Conservation (phyloP, 2,888 invertebrate species). For the Dynastes hyllus region DNA sequence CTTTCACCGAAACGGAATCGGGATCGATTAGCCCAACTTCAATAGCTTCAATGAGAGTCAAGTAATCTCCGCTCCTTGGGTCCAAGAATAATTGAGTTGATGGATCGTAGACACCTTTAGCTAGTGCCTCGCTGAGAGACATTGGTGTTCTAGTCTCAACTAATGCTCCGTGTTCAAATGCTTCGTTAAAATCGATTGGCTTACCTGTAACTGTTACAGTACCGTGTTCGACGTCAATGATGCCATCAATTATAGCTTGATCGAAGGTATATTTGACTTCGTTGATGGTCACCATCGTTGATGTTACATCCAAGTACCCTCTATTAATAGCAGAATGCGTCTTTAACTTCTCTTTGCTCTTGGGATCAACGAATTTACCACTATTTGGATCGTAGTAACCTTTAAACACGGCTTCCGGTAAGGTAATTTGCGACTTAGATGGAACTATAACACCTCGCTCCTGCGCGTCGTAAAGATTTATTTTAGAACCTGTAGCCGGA, state of each 20-base stretch:
- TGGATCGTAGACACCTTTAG: conserved; percentile 86
- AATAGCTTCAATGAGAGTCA: conserved; percentile 89
- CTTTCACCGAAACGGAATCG: conserved; percentile 87
- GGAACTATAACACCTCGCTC: conserved; percentile 88
- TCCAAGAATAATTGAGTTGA: conserved; percentile 88
- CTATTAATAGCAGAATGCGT: conserved; percentile 89
- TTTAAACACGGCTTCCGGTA: conserved; percentile 92
- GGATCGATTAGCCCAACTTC: conserved; percentile 87
- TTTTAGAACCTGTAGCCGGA: conserved; percentile 81
- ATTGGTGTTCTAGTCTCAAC: conserved; percentile 88
- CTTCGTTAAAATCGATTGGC: conserved; percentile 85
- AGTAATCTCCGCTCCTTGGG: conserved; percentile 83
- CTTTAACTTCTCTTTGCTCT: conserved; percentile 85
- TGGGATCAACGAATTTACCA: conserved; percentile 87
- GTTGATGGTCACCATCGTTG: conserved; percentile 88
- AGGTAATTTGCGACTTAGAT: conserved; percentile 86
- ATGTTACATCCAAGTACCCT: conserved; percentile 88
- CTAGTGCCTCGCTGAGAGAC: conserved; percentile 86
- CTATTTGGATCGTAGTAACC: conserved; percentile 91
- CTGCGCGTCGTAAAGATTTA: conserved; percentile 88
- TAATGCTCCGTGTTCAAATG: conserved; percentile 87
- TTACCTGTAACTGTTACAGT: conserved; percentile 77
- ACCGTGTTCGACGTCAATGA: conserved; percentile 85
- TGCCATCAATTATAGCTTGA: conserved; percentile 84
- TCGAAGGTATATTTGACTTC: conserved; percentile 89